These are phyloP conservation scores for Seriola rivoliana DNA, from an alignment of 2,113 vertebrate genomes.

Conservation along the genomic window DNA sequence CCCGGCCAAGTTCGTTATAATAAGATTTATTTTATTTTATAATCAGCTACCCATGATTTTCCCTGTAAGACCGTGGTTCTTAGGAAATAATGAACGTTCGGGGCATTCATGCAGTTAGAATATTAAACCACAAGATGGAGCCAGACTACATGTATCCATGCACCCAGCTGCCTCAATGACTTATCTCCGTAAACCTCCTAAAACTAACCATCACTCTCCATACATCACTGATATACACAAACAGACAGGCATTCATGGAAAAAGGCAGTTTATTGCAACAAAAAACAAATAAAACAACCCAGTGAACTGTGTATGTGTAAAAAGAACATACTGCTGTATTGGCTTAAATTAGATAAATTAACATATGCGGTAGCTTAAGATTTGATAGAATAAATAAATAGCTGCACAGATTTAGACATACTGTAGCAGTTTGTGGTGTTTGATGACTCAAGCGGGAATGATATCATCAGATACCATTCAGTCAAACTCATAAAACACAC, in stretches of 20 bases:
- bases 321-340: conserved; percentile 32
- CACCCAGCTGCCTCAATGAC: background rate
- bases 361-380: conserved; percentile 3
- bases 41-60: background rate
- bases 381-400: conserved; percentile 48
- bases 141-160: conserved; percentile 21
- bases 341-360: conserved; percentile 32
- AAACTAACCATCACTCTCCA: background rate
- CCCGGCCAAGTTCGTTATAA: too few relatives aligned
- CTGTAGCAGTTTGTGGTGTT: conserved; percentile 24
- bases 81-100: background rate
- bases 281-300: conserved; percentile 49
- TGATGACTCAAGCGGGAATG: conserved; percentile 45
- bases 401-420: conserved; percentile 46
- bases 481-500: conserved; percentile 14
- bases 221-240: background rate
- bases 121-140: conserved; percentile 63
- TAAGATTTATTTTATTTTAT: background rate
- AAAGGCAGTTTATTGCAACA: conserved; percentile 80
- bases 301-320: conserved; percentile 5
- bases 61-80: background rate
- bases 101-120: background rate
- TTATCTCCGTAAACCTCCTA: background rate
- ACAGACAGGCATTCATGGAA: conserved; percentile 65
- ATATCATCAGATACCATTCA: background rate